Conservation (phyloP, 2,113 vertebrate species). For the Mormyrus iriodes region DNA sequence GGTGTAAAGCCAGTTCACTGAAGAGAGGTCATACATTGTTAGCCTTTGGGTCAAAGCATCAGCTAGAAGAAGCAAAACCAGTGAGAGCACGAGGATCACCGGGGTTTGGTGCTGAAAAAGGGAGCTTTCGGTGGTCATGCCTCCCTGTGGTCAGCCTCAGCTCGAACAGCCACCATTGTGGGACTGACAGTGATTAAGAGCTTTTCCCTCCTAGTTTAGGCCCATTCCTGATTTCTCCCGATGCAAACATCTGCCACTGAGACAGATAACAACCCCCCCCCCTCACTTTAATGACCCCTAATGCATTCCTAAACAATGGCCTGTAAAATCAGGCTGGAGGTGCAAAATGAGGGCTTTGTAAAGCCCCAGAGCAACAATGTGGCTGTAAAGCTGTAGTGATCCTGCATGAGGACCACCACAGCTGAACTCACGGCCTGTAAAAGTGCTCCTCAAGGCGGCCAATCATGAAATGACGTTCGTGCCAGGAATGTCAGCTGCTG, state of each 20-base stretch:
- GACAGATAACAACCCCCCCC: neutral
- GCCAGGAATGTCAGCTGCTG: constrained; percentile 28
- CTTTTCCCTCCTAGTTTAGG: neutral
- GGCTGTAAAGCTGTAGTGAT: constrained; percentile 24
- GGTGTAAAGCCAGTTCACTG: neutral
- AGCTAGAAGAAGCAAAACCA: neutral
- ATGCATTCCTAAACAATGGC: constrained; percentile 25
- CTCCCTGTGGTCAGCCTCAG: neutral
- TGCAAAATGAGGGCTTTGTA: constrained; percentile 19
- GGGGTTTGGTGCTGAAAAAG: neutral
- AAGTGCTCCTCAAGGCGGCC: constrained; percentile 14
- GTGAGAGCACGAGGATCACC: neutral
- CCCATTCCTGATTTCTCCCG: constrained; percentile 6
- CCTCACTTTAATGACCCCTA: constrained; percentile 17
- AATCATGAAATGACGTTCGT: constrained; percentile 19
- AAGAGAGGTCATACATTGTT: neutral
- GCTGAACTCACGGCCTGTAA: constrained; percentile 19
- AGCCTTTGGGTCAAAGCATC: neutral
- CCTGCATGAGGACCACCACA: neutral
- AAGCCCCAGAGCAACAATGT: constrained; percentile 14
- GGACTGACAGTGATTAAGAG: neutral
- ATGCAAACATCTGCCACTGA: constrained; percentile 25
- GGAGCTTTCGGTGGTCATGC: neutral
- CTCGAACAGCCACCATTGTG: too few relatives aligned
- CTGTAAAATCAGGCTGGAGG: constrained; percentile 23